phyloP scores from a whole-genome alignment of 2,113 vertebrate genomes.

The Siniperca knerii region DNA sequence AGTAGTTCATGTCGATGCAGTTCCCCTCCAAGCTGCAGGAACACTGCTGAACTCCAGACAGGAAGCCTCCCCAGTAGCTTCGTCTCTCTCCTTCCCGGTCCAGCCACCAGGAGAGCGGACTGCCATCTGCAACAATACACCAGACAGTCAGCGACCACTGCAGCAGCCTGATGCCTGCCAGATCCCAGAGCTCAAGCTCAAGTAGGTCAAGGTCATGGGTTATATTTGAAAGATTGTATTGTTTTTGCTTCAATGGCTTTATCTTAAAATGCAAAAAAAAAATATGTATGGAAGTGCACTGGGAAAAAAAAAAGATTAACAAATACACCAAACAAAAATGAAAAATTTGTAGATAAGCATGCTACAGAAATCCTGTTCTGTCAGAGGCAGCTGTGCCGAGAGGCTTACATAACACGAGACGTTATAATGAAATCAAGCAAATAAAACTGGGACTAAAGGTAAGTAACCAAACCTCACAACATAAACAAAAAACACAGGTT shows the following conservation, averaged over 20 bases:
- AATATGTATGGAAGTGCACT: no score
- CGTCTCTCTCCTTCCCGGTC: conserved; percentile 90
- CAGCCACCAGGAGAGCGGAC: conserved; percentile 96
- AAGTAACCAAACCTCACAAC: not conserved
- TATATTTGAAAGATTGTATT: conserved; percentile 13
- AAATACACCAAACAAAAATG: not conserved
- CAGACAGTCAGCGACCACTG: conserved; percentile 11
- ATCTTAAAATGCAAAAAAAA: not conserved
- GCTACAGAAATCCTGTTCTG: not conserved
- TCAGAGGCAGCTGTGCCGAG: not conserved
- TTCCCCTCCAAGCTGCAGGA: conserved; percentile 95
- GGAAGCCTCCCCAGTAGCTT: conserved; percentile 95
- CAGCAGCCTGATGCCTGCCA: conserved; percentile 8
- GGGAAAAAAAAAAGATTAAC: not conserved
- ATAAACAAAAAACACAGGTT: not conserved
- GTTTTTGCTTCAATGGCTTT: not conserved
- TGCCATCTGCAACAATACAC: conserved; percentile 87
- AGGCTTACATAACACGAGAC: not conserved
- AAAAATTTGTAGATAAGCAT: not conserved
- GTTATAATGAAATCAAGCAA: not conserved
- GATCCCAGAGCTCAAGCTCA: not conserved
- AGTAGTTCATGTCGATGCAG: conserved; percentile 94
- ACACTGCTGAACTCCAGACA: conserved; percentile 94
- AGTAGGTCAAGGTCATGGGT: conserved; percentile 34
- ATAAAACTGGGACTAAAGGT: not conserved